A percentile compares a stretch with the other conserved stretches of the same genome.
Conservation (phyloP, 2,888 invertebrate species). For the Labia minor region DNA sequence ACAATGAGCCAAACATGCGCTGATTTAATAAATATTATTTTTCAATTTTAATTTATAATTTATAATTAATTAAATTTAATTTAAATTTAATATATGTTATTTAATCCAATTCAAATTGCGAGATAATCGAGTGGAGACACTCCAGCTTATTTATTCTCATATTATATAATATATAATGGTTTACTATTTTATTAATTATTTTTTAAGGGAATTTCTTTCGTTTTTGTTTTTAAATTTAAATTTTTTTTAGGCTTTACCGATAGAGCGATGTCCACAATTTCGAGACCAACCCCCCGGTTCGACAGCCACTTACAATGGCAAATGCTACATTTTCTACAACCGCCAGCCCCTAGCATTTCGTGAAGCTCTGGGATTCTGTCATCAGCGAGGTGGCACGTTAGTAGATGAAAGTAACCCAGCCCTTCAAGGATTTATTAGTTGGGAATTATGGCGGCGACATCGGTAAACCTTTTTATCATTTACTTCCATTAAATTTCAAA, state of each 20-base stretch:
- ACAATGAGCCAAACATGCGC: too few relatives aligned
- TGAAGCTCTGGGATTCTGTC: slow-evolving; percentile 69
- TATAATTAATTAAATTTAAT: neutral
- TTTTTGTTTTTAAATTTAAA: neutral
- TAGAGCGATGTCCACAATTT: slow-evolving; percentile 85
- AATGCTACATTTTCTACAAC: slow-evolving; percentile 89
- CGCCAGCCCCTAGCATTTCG: slow-evolving; percentile 69
- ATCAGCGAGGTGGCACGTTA: slow-evolving; percentile 68
- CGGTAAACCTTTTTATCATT: slow-evolving; percentile 45
- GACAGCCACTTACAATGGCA: slow-evolving; percentile 86
- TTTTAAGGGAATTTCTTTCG: too few relatives aligned
- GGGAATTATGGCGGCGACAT: slow-evolving; percentile 87
- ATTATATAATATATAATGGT: too few relatives aligned
- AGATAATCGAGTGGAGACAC: too few relatives aligned
- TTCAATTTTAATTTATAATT: too few relatives aligned
- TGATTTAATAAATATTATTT: too few relatives aligned
- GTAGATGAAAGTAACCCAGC: slow-evolving; percentile 90
- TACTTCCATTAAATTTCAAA: neutral
- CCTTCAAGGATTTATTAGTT: slow-evolving; percentile 84
- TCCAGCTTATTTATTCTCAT: too few relatives aligned
- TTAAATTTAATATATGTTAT: too few relatives aligned
- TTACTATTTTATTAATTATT: too few relatives aligned
- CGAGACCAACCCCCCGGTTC: slow-evolving; percentile 86
- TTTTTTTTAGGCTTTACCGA: slow-evolving; percentile 62
- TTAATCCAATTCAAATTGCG: too few relatives aligned